phyloP scores from a whole-genome alignment of 2,888 invertebrate species.

The Azorinus chamasolen region DNA sequence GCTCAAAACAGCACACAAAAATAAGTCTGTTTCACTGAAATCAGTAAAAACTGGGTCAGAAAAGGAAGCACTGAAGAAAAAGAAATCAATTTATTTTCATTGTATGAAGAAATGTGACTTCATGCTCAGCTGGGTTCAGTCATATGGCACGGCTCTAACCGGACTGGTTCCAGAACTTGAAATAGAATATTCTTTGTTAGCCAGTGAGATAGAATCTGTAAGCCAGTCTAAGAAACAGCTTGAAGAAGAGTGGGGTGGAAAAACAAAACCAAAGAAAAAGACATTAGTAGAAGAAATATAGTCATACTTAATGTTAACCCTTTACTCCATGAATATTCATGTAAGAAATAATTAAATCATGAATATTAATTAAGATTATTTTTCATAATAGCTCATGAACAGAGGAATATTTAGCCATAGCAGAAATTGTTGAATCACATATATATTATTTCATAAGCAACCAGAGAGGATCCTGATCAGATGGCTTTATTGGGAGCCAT shows the following conservation, averaged over 20 bases:
- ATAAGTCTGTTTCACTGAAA: constrained; percentile 41
- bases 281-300: constrained; percentile 64
- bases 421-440: too few species aligned
- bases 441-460: too few species aligned
- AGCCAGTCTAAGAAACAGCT: constrained; percentile 55
- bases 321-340: too few species aligned
- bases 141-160: constrained; percentile 74
- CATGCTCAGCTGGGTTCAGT: constrained; percentile 78
- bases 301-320: neutral
- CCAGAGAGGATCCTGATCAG: too few species aligned
- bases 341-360: too few species aligned
- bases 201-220: constrained; percentile 46
- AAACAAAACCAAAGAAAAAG: constrained; percentile 52
- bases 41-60: neutral
- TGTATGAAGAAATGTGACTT: constrained; percentile 76
- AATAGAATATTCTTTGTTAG: constrained; percentile 69
- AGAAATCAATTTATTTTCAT: constrained; percentile 67
- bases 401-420: too few species aligned
- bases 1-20: constrained; percentile 60
- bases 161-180: constrained; percentile 69
- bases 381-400: too few species aligned
- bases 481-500: too few species aligned
- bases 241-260: constrained; percentile 66
- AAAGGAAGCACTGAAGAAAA: too few species aligned
- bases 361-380: too few species aligned